A percentile compares a stretch with the other conserved stretches of the same genome.
phyloP scores from a whole-genome alignment of 2,113 vertebrate species.

The Sprattus sprattus region DNA sequence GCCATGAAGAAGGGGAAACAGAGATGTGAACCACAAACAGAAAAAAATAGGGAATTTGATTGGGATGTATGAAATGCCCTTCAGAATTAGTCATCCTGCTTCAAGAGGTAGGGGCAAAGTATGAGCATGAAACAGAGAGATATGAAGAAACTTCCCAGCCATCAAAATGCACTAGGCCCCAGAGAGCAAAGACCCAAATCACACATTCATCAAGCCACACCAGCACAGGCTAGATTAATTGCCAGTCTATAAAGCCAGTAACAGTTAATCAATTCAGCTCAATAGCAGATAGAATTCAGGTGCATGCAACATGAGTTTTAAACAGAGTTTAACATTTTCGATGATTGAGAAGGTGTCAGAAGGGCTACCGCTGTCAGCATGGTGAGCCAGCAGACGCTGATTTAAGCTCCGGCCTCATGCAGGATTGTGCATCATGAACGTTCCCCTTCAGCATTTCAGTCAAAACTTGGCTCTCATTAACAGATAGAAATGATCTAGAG shows the following conservation, averaged over 20 bases:
- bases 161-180: neutral
- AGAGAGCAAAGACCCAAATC: neutral
- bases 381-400: neutral
- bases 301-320: too few relatives aligned
- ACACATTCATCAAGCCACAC: neutral
- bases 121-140: neutral
- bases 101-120: neutral
- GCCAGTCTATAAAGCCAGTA: neutral
- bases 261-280: neutral
- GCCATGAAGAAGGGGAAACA: conserved; percentile 17
- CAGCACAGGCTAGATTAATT: neutral
- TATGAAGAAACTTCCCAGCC: neutral
- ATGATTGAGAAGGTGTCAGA: too few relatives aligned
- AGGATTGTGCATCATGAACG: neutral
- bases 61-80: neutral
- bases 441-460: neutral
- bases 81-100: neutral
- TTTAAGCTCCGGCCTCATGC: neutral
- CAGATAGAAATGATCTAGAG: neutral
- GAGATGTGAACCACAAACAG: neutral
- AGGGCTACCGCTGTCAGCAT: too few relatives aligned
- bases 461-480: too few relatives aligned
- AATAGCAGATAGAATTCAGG: neutral
- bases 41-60: neutral
- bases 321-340: too few relatives aligned